These are phyloP conservation scores for Hypomecis punctinalis DNA, from an alignment of 2,888 invertebrate species.

Conservation along the genomic window DNA sequence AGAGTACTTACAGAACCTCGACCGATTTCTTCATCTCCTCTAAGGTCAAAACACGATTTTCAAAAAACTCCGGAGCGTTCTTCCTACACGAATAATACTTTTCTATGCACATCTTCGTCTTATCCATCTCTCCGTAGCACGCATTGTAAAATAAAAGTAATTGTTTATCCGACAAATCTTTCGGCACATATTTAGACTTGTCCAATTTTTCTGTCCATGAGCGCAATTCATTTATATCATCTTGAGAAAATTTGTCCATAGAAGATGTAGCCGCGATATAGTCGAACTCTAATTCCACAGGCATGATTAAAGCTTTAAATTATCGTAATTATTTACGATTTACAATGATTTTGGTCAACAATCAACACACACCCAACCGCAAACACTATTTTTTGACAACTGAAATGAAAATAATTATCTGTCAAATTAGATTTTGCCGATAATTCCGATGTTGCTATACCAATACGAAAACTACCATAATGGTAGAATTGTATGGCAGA, in stretches of 20 bases:
- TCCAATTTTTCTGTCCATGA: slow-evolving; percentile 80
- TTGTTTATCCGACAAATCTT: slow-evolving; percentile 85
- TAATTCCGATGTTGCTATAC: slow-evolving; percentile 39
- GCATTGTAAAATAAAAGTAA: slow-evolving; percentile 87
- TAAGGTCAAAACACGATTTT: slow-evolving; percentile 81
- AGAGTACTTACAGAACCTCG: slow-evolving; percentile 82
- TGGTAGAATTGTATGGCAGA: not conserved
- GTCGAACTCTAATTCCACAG: slow-evolving; percentile 74
- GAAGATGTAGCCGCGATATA: slow-evolving; percentile 71
- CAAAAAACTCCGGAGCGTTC: slow-evolving; percentile 87
- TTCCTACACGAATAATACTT: slow-evolving; percentile 86
- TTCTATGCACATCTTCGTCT: slow-evolving; percentile 86
- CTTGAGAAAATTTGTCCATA: slow-evolving; percentile 80
- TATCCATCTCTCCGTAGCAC: slow-evolving; percentile 85
- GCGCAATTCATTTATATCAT: slow-evolving; percentile 74
- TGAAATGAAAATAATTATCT: slow-evolving; percentile 43
- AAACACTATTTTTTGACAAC: slow-evolving; percentile 68
- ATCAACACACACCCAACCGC: slow-evolving; percentile 51
- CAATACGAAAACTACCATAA: slow-evolving; percentile 42
- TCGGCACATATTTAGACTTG: slow-evolving; percentile 79
- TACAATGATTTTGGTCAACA: slow-evolving; percentile 38
- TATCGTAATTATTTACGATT: slow-evolving; percentile 58
- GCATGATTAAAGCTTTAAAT: slow-evolving; percentile 59
- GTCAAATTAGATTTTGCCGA: slow-evolving; percentile 22
- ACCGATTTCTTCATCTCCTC: slow-evolving; percentile 76